Evolutionary conservation across 2,113 vertebrate genomes (phyloP).

Genomic region (Nibea coibor): DNA sequence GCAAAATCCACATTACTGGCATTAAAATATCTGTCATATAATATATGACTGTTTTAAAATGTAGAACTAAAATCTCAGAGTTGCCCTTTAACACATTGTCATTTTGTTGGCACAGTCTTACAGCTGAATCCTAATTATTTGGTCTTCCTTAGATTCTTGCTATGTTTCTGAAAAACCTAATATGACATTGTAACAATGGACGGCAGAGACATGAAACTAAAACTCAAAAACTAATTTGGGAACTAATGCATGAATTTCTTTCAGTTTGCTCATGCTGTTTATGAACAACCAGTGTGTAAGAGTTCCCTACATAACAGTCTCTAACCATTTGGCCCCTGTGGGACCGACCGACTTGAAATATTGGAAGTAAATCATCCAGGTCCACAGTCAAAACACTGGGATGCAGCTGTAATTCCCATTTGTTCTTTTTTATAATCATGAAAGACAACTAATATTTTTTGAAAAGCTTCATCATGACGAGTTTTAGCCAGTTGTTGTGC

Average conservation of each 20-base stretch:
- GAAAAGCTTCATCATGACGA: conserved; percentile 41
- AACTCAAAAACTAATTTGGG: conserved; percentile 1
- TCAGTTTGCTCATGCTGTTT: conserved; percentile 1
- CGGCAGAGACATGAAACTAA: background rate
- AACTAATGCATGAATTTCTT: background rate
- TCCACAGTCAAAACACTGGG: conserved; percentile 26
- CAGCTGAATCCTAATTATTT: conserved; percentile 46
- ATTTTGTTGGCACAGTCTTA: conserved; percentile 16
- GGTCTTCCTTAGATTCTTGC: conserved; percentile 16
- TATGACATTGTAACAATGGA: background rate
- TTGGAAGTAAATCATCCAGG: conserved; percentile 16
- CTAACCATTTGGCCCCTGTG: conserved; percentile 2
- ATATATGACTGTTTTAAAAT: conserved; percentile 3
- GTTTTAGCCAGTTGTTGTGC: conserved; percentile 64
- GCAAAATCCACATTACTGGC: background rate
- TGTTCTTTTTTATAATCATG: conserved; percentile 26
- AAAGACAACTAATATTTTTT: conserved; percentile 49
- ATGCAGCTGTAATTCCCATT: conserved; percentile 46
- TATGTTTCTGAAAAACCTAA: background rate
- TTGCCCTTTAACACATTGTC: conserved; percentile 7
- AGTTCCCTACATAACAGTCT: background rate
- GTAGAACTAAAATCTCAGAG: conserved; percentile 19
- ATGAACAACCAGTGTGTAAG: background rate
- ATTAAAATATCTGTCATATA: background rate
- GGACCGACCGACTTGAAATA: conserved; percentile 11